Percentiles rank a stretch among this genome's conserved stretches.
phyloP scores from a whole-genome alignment of 2,888 invertebrate genomes.

The Ctena decussata region DNA sequence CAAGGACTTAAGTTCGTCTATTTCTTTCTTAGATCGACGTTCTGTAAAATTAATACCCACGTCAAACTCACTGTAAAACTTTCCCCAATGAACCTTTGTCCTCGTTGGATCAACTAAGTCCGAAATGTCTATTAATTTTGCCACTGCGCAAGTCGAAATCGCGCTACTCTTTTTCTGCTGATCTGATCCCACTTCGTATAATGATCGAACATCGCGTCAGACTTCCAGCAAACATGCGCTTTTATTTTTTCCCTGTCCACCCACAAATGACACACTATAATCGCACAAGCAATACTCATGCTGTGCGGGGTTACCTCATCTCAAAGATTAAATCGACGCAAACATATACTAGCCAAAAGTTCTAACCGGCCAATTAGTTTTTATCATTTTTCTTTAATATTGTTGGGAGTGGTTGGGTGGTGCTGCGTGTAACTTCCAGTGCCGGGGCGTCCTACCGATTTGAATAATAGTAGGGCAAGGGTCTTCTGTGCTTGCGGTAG shows the following conservation, averaged over 20 bases:
- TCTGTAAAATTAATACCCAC: neutral
- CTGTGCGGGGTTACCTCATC: too few relatives aligned
- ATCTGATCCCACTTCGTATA: neutral
- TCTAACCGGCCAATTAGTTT: too few relatives aligned
- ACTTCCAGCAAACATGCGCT: conserved; percentile 23
- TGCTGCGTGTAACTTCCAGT: too few relatives aligned
- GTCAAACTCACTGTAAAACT: neutral
- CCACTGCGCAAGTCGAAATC: neutral
- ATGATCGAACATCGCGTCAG: conserved; percentile 7
- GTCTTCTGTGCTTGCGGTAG: too few relatives aligned
- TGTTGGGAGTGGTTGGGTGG: too few relatives aligned
- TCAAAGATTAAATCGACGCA: too few relatives aligned
- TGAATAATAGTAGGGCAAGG: too few relatives aligned
- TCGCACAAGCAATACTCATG: too few relatives aligned
- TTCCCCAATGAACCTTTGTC: neutral
- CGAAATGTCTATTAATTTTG: neutral
- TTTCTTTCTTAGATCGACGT: neutral
- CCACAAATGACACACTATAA: too few relatives aligned
- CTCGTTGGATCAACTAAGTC: neutral
- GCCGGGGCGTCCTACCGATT: too few relatives aligned
- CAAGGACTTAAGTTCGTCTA: neutral
- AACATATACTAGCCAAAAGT: too few relatives aligned
- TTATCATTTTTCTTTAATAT: too few relatives aligned
- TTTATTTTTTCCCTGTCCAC: neutral
- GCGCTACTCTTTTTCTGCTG: neutral